Evolutionary conservation across 2,888 invertebrate genomes (phyloP).

Genomic region (Agelastica alni): DNA sequence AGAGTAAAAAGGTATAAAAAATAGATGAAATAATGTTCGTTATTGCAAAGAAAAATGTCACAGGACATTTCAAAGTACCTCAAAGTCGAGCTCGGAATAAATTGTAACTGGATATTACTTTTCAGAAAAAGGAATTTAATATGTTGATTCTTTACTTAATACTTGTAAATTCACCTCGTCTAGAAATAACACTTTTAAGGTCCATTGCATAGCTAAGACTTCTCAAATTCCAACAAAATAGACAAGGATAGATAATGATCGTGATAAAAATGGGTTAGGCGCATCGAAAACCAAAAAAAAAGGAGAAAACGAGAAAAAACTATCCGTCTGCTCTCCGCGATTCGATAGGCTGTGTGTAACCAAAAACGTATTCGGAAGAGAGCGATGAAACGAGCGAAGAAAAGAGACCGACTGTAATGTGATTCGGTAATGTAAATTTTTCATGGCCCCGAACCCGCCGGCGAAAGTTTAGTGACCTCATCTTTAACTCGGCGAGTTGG

Average conservation of each 20-base stretch:
- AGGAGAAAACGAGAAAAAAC: constrained; percentile 4
- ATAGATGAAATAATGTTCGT: too few species aligned
- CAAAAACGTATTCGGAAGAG: constrained; percentile 3
- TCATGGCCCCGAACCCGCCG: constrained; percentile 46
- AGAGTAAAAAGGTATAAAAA: too few species aligned
- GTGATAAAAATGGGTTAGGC: constrained; percentile 12
- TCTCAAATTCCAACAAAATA: constrained; percentile 4
- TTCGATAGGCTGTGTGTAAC: constrained; percentile 6
- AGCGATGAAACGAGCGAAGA: not conserved
- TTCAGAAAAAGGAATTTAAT: too few species aligned
- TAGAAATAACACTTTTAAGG: too few species aligned
- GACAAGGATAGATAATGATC: constrained; percentile 4
- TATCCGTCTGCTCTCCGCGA: constrained; percentile 8
- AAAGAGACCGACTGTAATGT: not conserved
- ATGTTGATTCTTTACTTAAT: too few species aligned
- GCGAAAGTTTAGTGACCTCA: constrained; percentile 52
- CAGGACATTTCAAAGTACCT: too few species aligned
- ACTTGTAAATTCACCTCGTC: too few species aligned
- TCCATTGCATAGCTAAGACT: not conserved
- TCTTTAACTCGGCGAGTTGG: constrained; percentile 28
- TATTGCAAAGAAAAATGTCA: too few species aligned
- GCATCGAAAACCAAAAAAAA: constrained; percentile 2
- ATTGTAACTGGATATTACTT: too few species aligned
- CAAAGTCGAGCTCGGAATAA: too few species aligned
- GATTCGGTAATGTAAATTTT: constrained; percentile 39